phyloP scores from a whole-genome alignment of 2,888 invertebrate species.

The Chymomyza procnemis region DNA sequence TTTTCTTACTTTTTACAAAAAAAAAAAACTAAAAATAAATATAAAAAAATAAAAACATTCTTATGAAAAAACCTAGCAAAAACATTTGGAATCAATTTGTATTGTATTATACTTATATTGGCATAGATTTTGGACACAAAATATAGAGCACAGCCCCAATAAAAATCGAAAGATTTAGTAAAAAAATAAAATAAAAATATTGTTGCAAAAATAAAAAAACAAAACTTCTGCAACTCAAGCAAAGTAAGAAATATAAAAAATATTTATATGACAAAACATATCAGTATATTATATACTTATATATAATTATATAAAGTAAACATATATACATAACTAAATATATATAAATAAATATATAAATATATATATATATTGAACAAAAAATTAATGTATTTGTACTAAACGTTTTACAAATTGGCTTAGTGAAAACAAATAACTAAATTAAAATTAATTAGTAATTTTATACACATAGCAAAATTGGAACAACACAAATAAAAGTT shows the following conservation, averaged over 20 bases:
- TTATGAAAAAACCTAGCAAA: slow-evolving; percentile 50
- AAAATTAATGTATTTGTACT: slow-evolving; percentile 72
- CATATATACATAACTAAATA: slow-evolving; percentile 23
- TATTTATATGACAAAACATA: slow-evolving; percentile 70
- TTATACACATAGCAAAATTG: slow-evolving; percentile 65
- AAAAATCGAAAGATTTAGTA: background rate
- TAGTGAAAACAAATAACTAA: slow-evolving; percentile 43
- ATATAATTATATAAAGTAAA: slow-evolving; percentile 5
- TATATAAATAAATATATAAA: slow-evolving; percentile 47
- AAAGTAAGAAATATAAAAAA: slow-evolving; percentile 18
- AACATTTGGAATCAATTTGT: slow-evolving; percentile 36
- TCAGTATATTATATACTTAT: slow-evolving; percentile 62
- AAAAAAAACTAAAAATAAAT: no score
- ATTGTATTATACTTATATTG: slow-evolving; percentile 46
- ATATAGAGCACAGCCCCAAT: slow-evolving; percentile 30
- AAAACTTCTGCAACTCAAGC: slow-evolving; percentile 22
- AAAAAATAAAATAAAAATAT: slow-evolving; percentile 18
- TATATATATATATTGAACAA: slow-evolving; percentile 56
- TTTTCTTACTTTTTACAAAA: background rate
- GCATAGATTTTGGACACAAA: slow-evolving; percentile 40
- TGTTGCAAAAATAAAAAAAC: slow-evolving; percentile 14
- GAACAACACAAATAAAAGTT: slow-evolving; percentile 43
- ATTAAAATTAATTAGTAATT: slow-evolving; percentile 43
- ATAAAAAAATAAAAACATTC: slow-evolving; percentile 33
- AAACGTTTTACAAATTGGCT: slow-evolving; percentile 73